phyloP scores from a whole-genome alignment of 2,797 vertebrate genomes.

The Carapus acus region DNA sequence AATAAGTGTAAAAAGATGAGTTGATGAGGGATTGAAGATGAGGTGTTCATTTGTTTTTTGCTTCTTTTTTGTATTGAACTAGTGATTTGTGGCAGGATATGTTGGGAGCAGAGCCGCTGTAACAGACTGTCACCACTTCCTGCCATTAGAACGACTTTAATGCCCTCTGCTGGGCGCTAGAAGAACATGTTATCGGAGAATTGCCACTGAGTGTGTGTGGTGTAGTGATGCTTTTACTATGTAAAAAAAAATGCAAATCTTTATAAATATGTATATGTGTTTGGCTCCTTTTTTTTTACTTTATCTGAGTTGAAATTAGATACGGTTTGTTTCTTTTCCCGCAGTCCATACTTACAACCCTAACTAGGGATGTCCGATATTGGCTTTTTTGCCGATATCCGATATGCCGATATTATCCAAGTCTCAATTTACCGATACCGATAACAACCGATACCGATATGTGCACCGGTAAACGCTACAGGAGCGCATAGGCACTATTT shows the following conservation, averaged over 20 bases:
- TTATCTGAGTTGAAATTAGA: conserved; percentile 13
- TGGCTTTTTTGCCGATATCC: too few species aligned
- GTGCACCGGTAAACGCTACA: too few species aligned
- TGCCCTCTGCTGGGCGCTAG: conserved; percentile 42
- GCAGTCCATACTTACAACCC: too few species aligned
- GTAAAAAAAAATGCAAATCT: background rate
- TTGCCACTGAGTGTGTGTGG: background rate
- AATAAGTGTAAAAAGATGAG: conserved; percentile 35
- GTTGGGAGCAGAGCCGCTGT: conserved; percentile 1
- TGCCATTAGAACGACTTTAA: conserved; percentile 11
- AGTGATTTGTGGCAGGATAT: conserved; percentile 13
- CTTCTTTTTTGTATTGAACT: conserved; percentile 36
- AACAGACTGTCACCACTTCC: background rate
- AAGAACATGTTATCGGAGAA: conserved; percentile 6
- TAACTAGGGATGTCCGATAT: too few species aligned
- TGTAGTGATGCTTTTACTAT: conserved; percentile 17
- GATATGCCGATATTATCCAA: too few species aligned
- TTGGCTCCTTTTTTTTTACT: conserved; percentile 11
- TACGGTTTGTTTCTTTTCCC: too few species aligned
- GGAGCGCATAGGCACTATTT: too few species aligned
- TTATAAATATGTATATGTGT: conserved; percentile 1
- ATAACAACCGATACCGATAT: too few species aligned
- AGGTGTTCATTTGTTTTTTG: conserved; percentile 33
- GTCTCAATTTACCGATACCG: too few species aligned
- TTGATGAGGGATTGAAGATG: conserved; percentile 15